A percentile compares a stretch with the other conserved stretches of the same genome.
Evolutionary conservation across 2,113 vertebrate species (phyloP).

Genomic region (Herpetotheres cachinnans): DNA sequence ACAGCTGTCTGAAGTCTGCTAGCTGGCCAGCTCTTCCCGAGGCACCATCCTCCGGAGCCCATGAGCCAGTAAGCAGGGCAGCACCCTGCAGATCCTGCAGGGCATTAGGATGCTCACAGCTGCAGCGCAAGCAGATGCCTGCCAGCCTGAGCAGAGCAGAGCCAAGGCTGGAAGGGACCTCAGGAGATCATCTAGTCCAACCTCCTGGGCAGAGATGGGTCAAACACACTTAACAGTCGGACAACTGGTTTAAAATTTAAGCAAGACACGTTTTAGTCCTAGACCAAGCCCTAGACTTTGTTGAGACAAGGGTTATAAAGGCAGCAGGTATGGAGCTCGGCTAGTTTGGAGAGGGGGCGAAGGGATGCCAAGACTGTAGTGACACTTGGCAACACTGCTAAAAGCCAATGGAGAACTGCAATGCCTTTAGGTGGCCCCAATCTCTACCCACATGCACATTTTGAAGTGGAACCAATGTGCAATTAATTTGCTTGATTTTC

Average conservation of each 20-base stretch:
- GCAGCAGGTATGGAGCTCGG: neutral
- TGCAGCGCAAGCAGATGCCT: too few relatives aligned
- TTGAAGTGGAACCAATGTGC: too few relatives aligned
- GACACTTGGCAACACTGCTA: neutral
- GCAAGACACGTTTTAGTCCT: rapidly evolving
- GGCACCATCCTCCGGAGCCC: rapidly evolving
- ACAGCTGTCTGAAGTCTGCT: neutral
- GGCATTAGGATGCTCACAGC: neutral
- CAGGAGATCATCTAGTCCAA: rapidly evolving
- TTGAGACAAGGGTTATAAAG: neutral
- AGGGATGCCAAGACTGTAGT: neutral
- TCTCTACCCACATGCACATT: neutral
- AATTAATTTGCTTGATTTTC: neutral
- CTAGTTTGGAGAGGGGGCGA: neutral
- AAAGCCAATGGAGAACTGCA: neutral
- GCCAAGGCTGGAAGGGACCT: neutral
- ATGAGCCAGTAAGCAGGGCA: neutral
- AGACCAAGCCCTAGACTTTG: neutral
- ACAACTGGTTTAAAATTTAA: neutral
- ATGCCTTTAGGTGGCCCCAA: neutral
- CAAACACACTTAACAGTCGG: rapidly evolving
- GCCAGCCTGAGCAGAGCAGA: neutral
- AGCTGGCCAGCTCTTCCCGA: neutral
- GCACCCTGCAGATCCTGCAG: neutral
- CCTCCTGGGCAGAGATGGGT: neutral